Evolutionary conservation across 2,797 vertebrate genomes (phyloP).

Genomic region (Nannoperca obscura): DNA sequence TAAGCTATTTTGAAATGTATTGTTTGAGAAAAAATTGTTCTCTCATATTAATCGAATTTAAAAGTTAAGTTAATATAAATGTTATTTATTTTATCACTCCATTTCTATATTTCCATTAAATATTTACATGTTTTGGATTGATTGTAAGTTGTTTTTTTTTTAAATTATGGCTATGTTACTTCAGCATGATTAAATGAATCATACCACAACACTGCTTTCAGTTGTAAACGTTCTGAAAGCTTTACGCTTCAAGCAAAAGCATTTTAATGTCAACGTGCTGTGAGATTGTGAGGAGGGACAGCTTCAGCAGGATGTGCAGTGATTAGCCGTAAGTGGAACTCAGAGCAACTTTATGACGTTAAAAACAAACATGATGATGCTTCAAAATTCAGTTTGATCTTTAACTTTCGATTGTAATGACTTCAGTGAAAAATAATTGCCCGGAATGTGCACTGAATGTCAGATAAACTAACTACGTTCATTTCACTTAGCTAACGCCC

Average conservation of each 20-base stretch:
- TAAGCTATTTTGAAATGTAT: conserved; percentile 4
- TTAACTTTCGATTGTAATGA: background rate
- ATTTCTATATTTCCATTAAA: background rate
- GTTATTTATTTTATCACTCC: conserved; percentile 10
- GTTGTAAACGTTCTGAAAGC: conserved; percentile 53
- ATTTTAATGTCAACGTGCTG: conserved; percentile 33
- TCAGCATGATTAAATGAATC: conserved; percentile 54
- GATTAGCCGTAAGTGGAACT: conserved; percentile 61
- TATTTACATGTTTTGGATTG: conserved; percentile 16
- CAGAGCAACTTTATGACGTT: conserved; percentile 29
- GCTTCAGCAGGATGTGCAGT: conserved; percentile 49
- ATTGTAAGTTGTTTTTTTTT: conserved; percentile 28
- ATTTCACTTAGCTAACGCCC: conserved; percentile 85
- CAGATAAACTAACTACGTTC: background rate
- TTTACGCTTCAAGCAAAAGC: conserved; percentile 17
- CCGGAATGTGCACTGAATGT: background rate
- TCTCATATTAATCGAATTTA: background rate
- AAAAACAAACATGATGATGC: conserved; percentile 29
- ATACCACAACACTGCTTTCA: conserved; percentile 27
- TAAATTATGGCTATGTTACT: conserved; percentile 19
- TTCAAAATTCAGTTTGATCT: conserved; percentile 14
- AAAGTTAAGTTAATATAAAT: background rate
- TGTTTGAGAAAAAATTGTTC: conserved; percentile 17
- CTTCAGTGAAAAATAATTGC: background rate
- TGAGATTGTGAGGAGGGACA: conserved; percentile 46